phyloP scores from a whole-genome alignment of 2,888 invertebrate species.

The Polyommatus iphigenia region DNA sequence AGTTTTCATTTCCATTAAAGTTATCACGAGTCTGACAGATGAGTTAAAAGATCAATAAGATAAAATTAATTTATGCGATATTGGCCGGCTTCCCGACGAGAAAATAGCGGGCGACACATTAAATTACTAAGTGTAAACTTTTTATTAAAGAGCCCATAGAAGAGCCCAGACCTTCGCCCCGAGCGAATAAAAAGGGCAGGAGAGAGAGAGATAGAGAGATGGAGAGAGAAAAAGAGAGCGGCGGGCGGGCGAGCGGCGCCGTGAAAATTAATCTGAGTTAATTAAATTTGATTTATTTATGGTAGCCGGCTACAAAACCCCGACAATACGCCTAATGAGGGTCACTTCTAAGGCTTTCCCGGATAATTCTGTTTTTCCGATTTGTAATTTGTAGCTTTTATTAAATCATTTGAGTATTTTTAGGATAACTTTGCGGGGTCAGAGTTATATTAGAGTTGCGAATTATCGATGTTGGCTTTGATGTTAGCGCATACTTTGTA shows the following conservation, averaged over 20 bases:
- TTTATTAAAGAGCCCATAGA: conserved; percentile 75
- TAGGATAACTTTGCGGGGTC: background rate
- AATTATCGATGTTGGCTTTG: background rate
- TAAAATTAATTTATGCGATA: conserved; percentile 60
- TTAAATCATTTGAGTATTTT: conserved; percentile 10
- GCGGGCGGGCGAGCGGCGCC: conserved; percentile 52
- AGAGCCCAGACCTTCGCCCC: conserved; percentile 64
- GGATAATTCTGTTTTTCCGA: conserved; percentile 70
- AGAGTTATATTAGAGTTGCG: background rate
- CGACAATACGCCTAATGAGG: conserved; percentile 76
- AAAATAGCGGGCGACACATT: conserved; percentile 58
- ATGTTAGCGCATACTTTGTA: background rate
- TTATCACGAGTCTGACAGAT: conserved; percentile 34
- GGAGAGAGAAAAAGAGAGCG: background rate
- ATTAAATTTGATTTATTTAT: conserved; percentile 81
- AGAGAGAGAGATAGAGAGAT: background rate
- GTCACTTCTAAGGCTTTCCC: conserved; percentile 72
- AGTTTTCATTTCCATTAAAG: conserved; percentile 31
- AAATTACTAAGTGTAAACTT: conserved; percentile 73
- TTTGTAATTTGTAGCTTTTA: conserved; percentile 60
- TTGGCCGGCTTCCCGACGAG: conserved; percentile 56
- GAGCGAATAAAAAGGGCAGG: conserved; percentile 73
- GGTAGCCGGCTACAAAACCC: conserved; percentile 69
- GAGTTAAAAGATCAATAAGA: conserved; percentile 54
- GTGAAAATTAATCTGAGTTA: conserved; percentile 80